Percentiles rank a stretch among this genome's conserved stretches.
These are phyloP conservation scores for Apolygus lucorum DNA, from an alignment of 1,140 invertebrate species.

Conservation along the genomic window DNA sequence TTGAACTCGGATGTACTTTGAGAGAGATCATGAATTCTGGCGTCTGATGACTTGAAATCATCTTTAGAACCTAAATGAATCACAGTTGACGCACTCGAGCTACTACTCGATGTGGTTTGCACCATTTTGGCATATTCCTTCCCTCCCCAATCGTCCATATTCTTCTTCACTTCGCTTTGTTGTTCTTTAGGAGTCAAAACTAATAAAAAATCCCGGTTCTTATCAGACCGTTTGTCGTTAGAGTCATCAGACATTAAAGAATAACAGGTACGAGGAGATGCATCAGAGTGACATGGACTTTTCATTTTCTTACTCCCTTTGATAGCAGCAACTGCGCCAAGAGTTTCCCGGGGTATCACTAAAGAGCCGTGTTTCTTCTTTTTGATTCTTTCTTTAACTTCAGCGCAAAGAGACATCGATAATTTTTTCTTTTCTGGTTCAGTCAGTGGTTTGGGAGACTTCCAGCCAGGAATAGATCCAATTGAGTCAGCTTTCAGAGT, in stretches of 20 bases:
- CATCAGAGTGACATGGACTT: slow-evolving; percentile 34
- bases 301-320: slow-evolving; percentile 39
- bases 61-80: slow-evolving; percentile 34
- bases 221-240: slow-evolving; percentile 30
- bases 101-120: slow-evolving; percentile 30
- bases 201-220: slow-evolving; percentile 42
- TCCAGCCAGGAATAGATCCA: slow-evolving; percentile 43
- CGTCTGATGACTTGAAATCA: slow-evolving; percentile 13
- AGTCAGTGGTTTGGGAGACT: slow-evolving; percentile 41
- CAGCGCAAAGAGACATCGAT: slow-evolving; percentile 60
- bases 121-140: slow-evolving; percentile 30
- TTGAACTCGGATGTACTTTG: neutral
- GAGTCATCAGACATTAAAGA: slow-evolving; percentile 43
- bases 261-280: slow-evolving; percentile 46
- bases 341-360: slow-evolving; percentile 51
- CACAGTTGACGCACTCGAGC: slow-evolving; percentile 36
- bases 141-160: slow-evolving; percentile 43
- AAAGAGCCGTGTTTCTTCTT: slow-evolving; percentile 32
- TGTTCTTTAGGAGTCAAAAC: slow-evolving; percentile 43
- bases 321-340: slow-evolving; percentile 51
- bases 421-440: slow-evolving; percentile 64
- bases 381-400: slow-evolving; percentile 55
- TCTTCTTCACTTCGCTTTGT: slow-evolving; percentile 41
- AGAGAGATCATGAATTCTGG: neutral
- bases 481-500: slow-evolving; percentile 48